phyloP scores from a whole-genome alignment of 2,888 invertebrate genomes.

The Enchytraeus crypticus region DNA sequence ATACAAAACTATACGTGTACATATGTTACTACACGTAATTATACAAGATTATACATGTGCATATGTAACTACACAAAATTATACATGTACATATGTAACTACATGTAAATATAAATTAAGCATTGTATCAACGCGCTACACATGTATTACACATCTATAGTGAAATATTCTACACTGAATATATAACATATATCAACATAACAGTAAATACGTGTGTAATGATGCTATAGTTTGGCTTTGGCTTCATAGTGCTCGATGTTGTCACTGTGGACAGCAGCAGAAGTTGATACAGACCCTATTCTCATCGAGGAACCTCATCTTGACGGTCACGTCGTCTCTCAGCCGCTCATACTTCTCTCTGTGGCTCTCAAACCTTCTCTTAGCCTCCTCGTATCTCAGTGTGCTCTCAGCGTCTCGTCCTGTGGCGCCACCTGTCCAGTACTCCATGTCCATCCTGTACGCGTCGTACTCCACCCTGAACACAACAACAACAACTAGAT shows the following conservation, averaged over 20 bases:
- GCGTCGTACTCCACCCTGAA: conserved; percentile 88
- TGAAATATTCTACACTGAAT: no score
- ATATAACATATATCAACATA: no score
- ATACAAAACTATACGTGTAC: not conserved
- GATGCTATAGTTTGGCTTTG: no score
- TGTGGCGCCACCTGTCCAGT: conserved; percentile 58
- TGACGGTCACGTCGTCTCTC: conserved; percentile 84
- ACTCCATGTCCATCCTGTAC: conserved; percentile 85
- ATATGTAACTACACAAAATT: no score
- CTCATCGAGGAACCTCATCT: conserved; percentile 91
- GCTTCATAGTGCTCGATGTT: no score
- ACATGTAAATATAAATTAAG: no score
- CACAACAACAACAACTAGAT: not conserved
- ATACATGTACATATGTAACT: no score
- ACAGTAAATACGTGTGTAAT: no score
- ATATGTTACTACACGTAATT: no score
- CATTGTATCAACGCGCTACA: no score
- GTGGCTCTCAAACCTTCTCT: conserved; percentile 71
- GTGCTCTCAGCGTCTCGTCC: conserved; percentile 33
- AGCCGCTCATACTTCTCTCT: conserved; percentile 84
- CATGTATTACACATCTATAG: no score
- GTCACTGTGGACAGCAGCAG: not conserved
- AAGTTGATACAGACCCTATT: conserved; percentile 71
- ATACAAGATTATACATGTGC: no score
- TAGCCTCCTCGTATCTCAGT: conserved; percentile 65